Conservation (phyloP, 2,888 invertebrate genomes). For the Lutraria lutraria region DNA sequence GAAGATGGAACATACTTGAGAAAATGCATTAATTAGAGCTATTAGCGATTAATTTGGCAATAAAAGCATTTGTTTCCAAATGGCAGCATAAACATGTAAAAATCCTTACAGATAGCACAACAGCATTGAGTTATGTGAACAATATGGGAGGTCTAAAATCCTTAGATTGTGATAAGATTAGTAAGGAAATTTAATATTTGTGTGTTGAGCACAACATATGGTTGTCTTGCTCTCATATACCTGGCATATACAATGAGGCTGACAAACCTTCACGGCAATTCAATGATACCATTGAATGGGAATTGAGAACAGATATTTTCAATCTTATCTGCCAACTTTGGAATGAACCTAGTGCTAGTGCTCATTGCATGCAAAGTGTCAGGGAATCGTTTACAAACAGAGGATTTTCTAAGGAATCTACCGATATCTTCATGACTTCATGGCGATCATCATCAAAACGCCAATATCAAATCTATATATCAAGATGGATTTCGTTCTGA, state of each 20-base stretch:
- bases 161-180: neutral
- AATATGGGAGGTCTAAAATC: neutral
- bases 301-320: slow-evolving; percentile 37
- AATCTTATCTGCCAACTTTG: neutral
- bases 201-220: slow-evolving; percentile 31
- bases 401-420: no score
- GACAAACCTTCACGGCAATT: slow-evolving; percentile 28
- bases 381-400: no score
- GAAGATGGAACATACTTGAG: neutral
- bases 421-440: no score
- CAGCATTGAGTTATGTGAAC: slow-evolving; percentile 26
- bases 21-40: slow-evolving; percentile 37
- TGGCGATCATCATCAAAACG: no score
- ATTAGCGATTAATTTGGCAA: slow-evolving; percentile 26
- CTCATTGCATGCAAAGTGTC: no score
- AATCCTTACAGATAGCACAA: neutral
- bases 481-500: no score
- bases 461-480: no score
- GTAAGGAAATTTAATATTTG: slow-evolving; percentile 27
- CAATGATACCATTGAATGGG: slow-evolving; percentile 47
- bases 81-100: slow-evolving; percentile 37
- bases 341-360: slow-evolving; percentile 21
- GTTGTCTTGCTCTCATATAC: slow-evolving; percentile 45
- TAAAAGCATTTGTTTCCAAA: slow-evolving; percentile 30
- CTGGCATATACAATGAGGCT: slow-evolving; percentile 26